Evolutionary conservation across 30 jellyfish, hydroid and myxozoan species (phyloP).

Genomic region (Aurelia sp.): DNA sequence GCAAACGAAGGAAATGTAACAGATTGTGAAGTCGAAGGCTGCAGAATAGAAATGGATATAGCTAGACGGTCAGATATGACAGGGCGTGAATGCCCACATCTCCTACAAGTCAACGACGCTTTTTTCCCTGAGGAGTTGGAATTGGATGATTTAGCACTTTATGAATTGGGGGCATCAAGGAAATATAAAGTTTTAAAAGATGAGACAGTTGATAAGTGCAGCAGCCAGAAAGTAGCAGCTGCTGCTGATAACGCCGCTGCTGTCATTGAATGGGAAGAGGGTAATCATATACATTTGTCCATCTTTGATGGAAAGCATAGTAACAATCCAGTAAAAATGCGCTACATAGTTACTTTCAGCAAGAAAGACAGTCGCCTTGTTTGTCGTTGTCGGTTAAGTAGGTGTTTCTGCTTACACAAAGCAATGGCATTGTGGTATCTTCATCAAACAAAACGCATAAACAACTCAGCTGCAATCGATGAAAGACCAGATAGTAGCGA

Average conservation of each 20-base stretch:
- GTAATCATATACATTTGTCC: conserved; percentile 1
- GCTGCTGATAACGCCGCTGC: neutral
- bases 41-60: no score
- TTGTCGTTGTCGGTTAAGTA: neutral
- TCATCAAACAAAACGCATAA: conserved; percentile 2
- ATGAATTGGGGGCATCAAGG: no score
- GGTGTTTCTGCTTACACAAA: conserved; percentile 23
- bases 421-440: conserved; percentile 44
- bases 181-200: no score
- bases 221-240: no score
- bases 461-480: neutral
- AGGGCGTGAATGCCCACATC: no score
- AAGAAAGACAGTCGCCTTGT: neutral
- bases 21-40: no score
- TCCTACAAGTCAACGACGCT: no score
- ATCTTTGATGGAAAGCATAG: neutral
- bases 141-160: no score
- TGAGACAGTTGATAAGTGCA: no score
- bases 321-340: neutral
- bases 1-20: no score
- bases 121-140: no score
- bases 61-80: no score
- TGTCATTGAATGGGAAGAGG: conserved; percentile 15
- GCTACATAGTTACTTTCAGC: conserved; percentile 16
- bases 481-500: neutral